Conservation (phyloP, 35 echinoderm and acorn worm genomes). For the Stichopus chloronotus region DNA sequence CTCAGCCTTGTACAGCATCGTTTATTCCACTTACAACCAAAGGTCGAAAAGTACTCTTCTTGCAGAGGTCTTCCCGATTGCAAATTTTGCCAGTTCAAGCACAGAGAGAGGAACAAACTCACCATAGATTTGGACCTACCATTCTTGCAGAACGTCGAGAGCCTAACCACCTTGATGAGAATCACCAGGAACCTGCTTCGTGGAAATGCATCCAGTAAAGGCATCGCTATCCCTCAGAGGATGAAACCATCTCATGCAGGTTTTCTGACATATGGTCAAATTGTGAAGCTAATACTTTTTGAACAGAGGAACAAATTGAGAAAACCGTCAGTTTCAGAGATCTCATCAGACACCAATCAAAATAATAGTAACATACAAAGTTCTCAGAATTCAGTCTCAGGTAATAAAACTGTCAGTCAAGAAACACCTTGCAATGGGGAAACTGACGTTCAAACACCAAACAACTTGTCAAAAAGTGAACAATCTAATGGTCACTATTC, state of each 20-base stretch:
- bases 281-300: neutral
- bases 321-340: no score
- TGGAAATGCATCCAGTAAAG: neutral
- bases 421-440: no score
- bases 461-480: no score
- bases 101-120: neutral
- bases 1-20: neutral
- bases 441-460: no score
- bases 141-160: neutral
- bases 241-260: neutral
- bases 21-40: neutral
- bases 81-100: conserved; percentile 2
- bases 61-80: neutral
- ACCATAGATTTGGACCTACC: neutral
- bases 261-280: neutral
- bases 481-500: no score
- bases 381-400: no score
- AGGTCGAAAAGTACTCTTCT: neutral
- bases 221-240: neutral
- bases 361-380: no score
- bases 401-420: no score
- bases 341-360: no score
- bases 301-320: neutral
- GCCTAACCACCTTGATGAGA: neutral
- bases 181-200: neutral